These are phyloP conservation scores for Saccopteryx bilineata DNA, from an alignment of 2,113 vertebrate species.

Conservation along the genomic window DNA sequence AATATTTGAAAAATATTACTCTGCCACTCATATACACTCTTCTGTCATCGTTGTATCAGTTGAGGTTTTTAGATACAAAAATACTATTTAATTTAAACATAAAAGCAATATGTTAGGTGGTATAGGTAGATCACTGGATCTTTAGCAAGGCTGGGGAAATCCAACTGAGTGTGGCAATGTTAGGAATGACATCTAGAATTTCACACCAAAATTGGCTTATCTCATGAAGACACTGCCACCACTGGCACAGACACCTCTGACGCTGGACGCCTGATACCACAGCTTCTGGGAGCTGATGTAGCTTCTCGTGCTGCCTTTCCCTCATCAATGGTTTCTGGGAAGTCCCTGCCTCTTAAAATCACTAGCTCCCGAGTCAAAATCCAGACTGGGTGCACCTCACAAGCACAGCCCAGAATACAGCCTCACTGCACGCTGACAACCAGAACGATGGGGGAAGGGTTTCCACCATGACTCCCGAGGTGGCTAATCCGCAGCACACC, in stretches of 20 bases:
- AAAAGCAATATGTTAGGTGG: background rate
- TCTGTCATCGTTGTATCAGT: background rate
- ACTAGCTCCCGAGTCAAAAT: background rate
- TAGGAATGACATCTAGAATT: background rate
- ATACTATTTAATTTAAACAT: background rate
- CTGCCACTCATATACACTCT: background rate
- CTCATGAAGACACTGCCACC: no score
- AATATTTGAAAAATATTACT: background rate
- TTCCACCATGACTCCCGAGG: background rate
- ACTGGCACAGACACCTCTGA: background rate
- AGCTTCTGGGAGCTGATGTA: rapidly evolving
- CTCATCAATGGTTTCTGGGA: background rate
- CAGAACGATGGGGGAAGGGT: background rate
- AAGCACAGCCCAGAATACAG: background rate
- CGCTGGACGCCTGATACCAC: rapidly evolving
- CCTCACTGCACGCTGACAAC: background rate
- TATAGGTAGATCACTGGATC: background rate
- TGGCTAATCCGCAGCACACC: background rate
- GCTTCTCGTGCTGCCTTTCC: background rate
- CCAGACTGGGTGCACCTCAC: background rate
- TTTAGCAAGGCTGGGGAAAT: background rate
- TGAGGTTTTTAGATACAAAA: background rate
- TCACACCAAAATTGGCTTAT: background rate
- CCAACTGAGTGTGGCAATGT: background rate
- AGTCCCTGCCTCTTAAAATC: background rate